Evolutionary conservation across 2,888 invertebrate species (phyloP).

Genomic region (Mesorhabditis belari): DNA sequence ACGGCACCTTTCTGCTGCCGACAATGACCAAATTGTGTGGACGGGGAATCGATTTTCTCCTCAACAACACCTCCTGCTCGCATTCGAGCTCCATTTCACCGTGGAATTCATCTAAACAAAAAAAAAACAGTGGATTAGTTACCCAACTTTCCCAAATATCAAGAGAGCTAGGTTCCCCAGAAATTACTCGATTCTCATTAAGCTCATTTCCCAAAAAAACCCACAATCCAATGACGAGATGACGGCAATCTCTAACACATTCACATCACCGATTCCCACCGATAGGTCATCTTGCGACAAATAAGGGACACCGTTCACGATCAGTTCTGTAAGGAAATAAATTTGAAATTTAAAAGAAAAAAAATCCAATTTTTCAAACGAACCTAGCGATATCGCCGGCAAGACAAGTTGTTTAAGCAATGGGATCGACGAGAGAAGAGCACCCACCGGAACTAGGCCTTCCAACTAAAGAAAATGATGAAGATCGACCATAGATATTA

Average conservation of each 20-base stretch:
- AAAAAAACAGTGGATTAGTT: background rate
- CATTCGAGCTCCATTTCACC: slow-evolving; percentile 40
- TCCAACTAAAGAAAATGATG: slow-evolving; percentile 42
- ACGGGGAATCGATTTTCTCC: slow-evolving; percentile 22
- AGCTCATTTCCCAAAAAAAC: slow-evolving; percentile 10
- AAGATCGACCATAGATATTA: too few species aligned
- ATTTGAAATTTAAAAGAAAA: too few species aligned
- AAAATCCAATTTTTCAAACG: background rate
- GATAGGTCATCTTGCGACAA: slow-evolving; percentile 43
- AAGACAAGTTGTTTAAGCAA: slow-evolving; percentile 50
- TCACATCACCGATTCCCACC: slow-evolving; percentile 40
- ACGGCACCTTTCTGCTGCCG: slow-evolving; percentile 34
- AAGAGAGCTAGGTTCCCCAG: too few species aligned
- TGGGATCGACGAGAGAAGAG: slow-evolving; percentile 46
- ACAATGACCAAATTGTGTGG: slow-evolving; percentile 33
- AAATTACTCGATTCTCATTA: too few species aligned
- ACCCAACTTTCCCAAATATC: background rate
- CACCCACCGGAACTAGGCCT: slow-evolving; percentile 48
- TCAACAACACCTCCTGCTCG: slow-evolving; percentile 44
- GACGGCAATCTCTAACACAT: slow-evolving; percentile 31
- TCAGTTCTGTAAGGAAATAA: too few species aligned
- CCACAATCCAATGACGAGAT: slow-evolving; percentile 38
- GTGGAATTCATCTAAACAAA: slow-evolving; percentile 22
- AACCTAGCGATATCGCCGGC: slow-evolving; percentile 43
- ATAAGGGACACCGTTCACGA: slow-evolving; percentile 34